These are phyloP conservation scores for Timandra comae DNA, from an alignment of 2,888 invertebrate genomes.

Conservation along the genomic window DNA sequence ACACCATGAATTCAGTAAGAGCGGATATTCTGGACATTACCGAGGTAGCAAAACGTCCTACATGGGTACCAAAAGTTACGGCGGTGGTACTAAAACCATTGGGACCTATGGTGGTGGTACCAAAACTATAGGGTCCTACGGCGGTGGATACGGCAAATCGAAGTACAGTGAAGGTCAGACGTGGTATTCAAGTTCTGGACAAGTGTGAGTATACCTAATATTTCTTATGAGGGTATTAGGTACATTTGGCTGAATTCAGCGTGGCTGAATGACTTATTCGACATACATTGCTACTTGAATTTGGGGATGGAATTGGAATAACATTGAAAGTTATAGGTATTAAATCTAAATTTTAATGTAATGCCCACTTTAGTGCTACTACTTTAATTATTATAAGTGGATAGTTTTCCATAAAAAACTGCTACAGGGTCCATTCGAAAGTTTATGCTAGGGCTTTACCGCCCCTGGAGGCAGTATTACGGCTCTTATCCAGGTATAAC, in stretches of 20 bases:
- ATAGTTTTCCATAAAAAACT: no score
- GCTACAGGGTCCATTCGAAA: no score
- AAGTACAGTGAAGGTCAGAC: conserved; percentile 42
- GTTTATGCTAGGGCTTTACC: no score
- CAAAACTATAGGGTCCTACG: conserved; percentile 19
- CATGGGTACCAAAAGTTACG: conserved; percentile 22
- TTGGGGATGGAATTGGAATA: neutral
- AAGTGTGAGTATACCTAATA: conserved; percentile 35
- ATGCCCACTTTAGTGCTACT: neutral
- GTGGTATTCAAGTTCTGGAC: conserved; percentile 44
- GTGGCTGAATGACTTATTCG: conserved; percentile 2
- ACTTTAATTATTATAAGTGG: neutral
- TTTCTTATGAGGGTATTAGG: no score
- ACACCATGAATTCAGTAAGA: conserved; percentile 29
- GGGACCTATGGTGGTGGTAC: conserved; percentile 2
- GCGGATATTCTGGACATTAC: conserved; percentile 3
- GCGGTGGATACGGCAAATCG: conserved; percentile 26
- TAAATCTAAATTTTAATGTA: neutral
- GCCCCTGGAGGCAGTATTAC: no score
- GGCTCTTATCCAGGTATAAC: no score
- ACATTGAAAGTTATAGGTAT: neutral
- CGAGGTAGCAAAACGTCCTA: conserved; percentile 19
- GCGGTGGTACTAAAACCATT: conserved; percentile 19
- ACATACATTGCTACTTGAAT: neutral
- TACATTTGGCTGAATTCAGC: no score